These are phyloP conservation scores for Chrysochloris asiatica DNA, from an alignment of 2,113 vertebrate genomes.

Conservation along the genomic window DNA sequence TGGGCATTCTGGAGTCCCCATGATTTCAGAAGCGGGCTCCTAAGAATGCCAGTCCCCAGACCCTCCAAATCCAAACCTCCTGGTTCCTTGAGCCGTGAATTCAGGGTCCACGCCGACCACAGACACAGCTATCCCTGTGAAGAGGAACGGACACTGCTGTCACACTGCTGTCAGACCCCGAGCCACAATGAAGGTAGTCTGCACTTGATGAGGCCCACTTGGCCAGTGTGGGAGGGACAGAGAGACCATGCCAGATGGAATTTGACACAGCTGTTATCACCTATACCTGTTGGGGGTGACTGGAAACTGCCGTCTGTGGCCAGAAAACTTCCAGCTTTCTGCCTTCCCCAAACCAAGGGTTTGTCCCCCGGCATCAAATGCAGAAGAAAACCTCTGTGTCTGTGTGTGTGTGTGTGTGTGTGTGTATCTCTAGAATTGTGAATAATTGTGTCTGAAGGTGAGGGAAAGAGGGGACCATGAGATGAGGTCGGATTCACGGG, in stretches of 20 bases:
- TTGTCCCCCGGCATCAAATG: not conserved
- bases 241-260: not conserved
- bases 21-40: not conserved
- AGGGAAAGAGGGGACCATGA: not conserved
- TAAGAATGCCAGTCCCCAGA: not conserved
- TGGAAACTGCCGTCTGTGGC: not conserved
- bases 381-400: not conserved
- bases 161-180: no score
- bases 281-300: not conserved
- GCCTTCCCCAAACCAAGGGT: not conserved
- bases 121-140: not conserved
- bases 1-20: not conserved
- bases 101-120: not conserved
- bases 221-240: not conserved
- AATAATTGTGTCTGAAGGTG: not conserved
- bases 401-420: not conserved
- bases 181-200: not conserved
- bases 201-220: accelerated
- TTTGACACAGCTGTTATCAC: not conserved
- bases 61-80: not conserved
- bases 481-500: not conserved
- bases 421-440: no score
- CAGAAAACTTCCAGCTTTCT: conserved; percentile 21
- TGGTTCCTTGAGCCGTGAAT: accelerated
- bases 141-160: no score